These are phyloP conservation scores for Drosophila mulleri DNA, from an alignment of 2,888 invertebrate genomes.

Conservation along the genomic window DNA sequence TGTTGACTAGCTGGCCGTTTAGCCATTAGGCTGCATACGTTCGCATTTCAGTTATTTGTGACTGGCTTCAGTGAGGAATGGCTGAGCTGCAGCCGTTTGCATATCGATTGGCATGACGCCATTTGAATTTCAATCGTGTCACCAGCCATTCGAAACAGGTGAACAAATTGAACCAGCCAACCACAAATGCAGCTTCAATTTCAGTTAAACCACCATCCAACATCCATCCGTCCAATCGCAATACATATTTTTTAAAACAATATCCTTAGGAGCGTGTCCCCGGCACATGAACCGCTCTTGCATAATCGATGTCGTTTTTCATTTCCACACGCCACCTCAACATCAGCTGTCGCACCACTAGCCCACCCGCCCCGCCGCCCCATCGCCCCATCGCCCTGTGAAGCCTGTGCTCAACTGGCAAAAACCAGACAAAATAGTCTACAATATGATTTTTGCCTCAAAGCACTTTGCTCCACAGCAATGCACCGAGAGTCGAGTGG, in stretches of 20 bases:
- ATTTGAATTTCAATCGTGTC: conserved; percentile 59
- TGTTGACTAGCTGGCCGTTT: conserved; percentile 27
- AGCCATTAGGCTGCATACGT: not conserved
- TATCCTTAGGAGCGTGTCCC: conserved; percentile 27
- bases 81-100: conserved; percentile 39
- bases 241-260: conserved; percentile 39
- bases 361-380: no score
- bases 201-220: not conserved
- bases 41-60: conserved; percentile 9
- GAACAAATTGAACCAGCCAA: conserved; percentile 24
- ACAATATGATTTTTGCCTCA: conserved; percentile 53
- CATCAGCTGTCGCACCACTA: not conserved
- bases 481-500: conserved; percentile 3
- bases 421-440: conserved; percentile 32
- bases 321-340: conserved; percentile 48
- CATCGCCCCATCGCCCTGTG: not conserved
- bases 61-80: conserved; percentile 48
- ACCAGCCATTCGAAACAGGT: conserved; percentile 44
- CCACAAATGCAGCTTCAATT: conserved; percentile 1
- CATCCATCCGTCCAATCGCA: conserved; percentile 1
- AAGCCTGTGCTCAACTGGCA: conserved; percentile 12
- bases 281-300: conserved; percentile 38
- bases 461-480: conserved; percentile 29
- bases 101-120: conserved; percentile 65
- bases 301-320: conserved; percentile 73